phyloP scores from a whole-genome alignment of 2,888 invertebrate genomes.

The Tipula lateralis region DNA sequence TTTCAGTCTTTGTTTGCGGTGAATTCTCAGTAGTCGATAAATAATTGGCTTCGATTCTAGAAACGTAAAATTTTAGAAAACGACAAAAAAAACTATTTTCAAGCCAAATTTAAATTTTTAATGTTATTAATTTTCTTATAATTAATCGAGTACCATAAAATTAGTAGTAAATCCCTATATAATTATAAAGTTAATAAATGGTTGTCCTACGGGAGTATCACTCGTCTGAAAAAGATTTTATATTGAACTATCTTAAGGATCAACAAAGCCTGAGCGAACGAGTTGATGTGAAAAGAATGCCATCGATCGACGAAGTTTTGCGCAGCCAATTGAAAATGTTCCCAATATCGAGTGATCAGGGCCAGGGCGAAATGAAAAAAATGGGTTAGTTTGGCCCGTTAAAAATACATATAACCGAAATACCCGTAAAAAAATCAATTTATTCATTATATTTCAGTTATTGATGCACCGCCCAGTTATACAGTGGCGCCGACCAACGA shows the following conservation, averaged over 20 bases:
- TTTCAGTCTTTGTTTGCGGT: neutral
- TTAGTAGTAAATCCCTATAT: neutral
- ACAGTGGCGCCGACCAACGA: neutral
- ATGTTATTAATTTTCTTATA: neutral
- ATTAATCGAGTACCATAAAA: neutral
- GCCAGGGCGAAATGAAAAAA: neutral
- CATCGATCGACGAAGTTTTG: neutral
- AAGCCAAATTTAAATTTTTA: neutral
- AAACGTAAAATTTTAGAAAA: neutral
- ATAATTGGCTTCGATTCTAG: neutral
- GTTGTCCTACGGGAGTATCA: neutral
- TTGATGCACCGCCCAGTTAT: neutral
- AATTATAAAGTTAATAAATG: neutral
- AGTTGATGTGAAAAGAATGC: neutral
- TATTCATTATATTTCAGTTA: neutral
- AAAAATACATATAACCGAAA: neutral
- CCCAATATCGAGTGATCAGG: neutral
- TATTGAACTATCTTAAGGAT: neutral
- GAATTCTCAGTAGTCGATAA: neutral
- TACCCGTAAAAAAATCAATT: too few species aligned
- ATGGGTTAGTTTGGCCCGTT: neutral
- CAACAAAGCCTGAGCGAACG: neutral
- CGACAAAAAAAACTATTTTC: neutral
- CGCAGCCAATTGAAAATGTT: slow-evolving; percentile 5
- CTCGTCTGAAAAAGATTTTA: neutral